Conservation (phyloP, 2,797 vertebrate genomes). For the Cryptoblepharus egeriae region DNA sequence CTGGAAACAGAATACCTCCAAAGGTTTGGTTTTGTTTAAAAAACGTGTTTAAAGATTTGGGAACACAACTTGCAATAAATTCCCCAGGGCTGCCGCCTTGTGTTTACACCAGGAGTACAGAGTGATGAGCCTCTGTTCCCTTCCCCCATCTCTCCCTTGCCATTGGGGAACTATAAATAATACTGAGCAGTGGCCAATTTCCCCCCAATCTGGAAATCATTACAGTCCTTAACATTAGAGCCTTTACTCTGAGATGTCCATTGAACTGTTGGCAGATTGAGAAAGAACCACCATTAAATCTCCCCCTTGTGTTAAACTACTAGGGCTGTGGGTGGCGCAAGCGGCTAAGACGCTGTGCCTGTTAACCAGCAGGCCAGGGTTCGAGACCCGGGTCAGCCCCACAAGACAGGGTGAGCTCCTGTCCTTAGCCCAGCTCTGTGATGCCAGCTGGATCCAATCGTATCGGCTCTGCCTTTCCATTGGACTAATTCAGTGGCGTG, state of each 20-base stretch:
- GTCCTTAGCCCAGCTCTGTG: too few relatives aligned
- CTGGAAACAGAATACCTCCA: background rate
- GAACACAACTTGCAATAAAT: background rate
- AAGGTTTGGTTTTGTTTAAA: background rate
- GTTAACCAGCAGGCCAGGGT: too few relatives aligned
- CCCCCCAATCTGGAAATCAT: conserved; percentile 4
- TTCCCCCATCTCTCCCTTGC: background rate
- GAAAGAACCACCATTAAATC: background rate
- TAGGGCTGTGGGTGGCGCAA: too few relatives aligned
- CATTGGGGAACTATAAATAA: background rate
- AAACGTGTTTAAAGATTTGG: background rate
- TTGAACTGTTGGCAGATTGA: background rate
- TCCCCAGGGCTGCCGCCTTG: background rate
- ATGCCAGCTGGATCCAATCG: too few relatives aligned
- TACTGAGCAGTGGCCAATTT: background rate
- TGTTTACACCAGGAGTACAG: background rate
- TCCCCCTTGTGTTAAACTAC: background rate
- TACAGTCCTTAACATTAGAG: background rate
- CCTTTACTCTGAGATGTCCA: background rate
- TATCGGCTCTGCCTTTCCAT: too few relatives aligned
- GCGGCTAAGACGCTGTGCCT: too few relatives aligned
- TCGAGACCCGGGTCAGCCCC: too few relatives aligned
- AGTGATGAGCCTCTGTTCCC: background rate
- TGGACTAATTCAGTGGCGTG: too few relatives aligned
- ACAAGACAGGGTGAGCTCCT: too few relatives aligned